Evolutionary conservation across 1,140 invertebrate species (phyloP).

Genomic region (Agrypnia vestita): DNA sequence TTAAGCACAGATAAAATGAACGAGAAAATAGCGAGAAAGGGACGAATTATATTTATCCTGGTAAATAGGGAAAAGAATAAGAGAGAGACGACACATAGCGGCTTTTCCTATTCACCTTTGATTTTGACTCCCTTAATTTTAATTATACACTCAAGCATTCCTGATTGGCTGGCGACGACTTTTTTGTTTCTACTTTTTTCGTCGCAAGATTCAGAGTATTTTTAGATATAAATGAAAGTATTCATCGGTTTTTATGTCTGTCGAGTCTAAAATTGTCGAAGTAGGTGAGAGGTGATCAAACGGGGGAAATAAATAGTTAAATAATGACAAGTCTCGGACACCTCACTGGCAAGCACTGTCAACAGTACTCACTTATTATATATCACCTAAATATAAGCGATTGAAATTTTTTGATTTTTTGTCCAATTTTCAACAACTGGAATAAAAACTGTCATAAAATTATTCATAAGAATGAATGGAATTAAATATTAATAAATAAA

Average conservation of each 20-base stretch:
- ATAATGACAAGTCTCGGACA: background rate
- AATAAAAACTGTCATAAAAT: too few relatives aligned
- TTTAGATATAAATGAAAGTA: conserved; percentile 7
- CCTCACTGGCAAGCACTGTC: too few relatives aligned
- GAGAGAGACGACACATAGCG: background rate
- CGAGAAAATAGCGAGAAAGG: background rate
- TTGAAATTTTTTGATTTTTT: too few relatives aligned
- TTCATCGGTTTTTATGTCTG: conserved; percentile 8
- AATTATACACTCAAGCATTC: background rate
- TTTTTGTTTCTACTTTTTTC: background rate
- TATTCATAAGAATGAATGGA: too few relatives aligned
- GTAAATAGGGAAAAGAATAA: background rate
- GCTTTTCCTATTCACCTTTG: conserved; percentile 22
- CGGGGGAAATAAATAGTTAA: background rate
- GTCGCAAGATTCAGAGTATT: background rate
- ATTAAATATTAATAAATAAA: too few relatives aligned
- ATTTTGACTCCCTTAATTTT: conserved; percentile 20
- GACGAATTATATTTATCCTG: background rate
- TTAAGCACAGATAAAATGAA: background rate
- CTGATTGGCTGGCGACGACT: background rate
- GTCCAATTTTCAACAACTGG: too few relatives aligned
- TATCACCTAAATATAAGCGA: too few relatives aligned
- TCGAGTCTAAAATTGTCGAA: background rate
- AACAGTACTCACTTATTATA: too few relatives aligned
- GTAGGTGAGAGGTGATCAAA: conserved; percentile 19